Evolutionary conservation across 37 sponge, comb jelly and placozoan species (phyloP).

Genomic region (Agelas oroides): DNA sequence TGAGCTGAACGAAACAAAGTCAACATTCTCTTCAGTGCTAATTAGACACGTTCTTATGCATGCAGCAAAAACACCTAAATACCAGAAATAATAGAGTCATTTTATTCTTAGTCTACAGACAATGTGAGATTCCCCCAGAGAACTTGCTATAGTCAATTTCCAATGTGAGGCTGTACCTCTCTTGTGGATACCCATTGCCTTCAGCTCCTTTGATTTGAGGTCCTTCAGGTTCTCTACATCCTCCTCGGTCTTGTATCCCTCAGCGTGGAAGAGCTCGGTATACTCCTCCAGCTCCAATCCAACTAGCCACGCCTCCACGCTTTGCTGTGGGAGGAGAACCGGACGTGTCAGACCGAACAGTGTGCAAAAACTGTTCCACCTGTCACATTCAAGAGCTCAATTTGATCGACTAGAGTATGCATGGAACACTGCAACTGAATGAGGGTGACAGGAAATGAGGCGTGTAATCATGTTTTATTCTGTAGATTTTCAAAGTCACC

Average conservation of each 20-base stretch:
- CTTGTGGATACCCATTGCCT: slow-evolving; percentile 73
- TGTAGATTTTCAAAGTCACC: too few relatives aligned
- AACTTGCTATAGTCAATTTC: too few relatives aligned
- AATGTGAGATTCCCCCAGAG: too few relatives aligned
- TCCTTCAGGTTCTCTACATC: slow-evolving; percentile 73
- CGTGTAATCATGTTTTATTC: too few relatives aligned
- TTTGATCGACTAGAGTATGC: neutral
- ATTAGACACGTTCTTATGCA: too few relatives aligned
- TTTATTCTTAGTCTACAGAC: too few relatives aligned
- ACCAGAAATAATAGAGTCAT: too few relatives aligned
- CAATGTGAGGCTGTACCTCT: slow-evolving; percentile 48
- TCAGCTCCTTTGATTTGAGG: slow-evolving; percentile 56
- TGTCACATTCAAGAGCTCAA: neutral
- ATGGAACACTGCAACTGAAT: too few relatives aligned
- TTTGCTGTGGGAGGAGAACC: slow-evolving; percentile 33
- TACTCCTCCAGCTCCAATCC: slow-evolving; percentile 63
- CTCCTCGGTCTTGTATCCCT: slow-evolving; percentile 60
- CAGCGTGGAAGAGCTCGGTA: slow-evolving; percentile 40
- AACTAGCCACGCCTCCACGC: slow-evolving; percentile 55
- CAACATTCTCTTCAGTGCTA: neutral
- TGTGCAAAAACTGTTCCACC: neutral
- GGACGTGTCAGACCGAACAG: neutral
- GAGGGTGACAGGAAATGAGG: too few relatives aligned
- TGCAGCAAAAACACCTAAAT: too few relatives aligned
- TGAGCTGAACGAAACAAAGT: slow-evolving; percentile 32